Evolutionary conservation across 2,888 invertebrate species (phyloP), one percentile per base, ranked within the genome.

Genomic region (Cantharis nigra): DNA sequence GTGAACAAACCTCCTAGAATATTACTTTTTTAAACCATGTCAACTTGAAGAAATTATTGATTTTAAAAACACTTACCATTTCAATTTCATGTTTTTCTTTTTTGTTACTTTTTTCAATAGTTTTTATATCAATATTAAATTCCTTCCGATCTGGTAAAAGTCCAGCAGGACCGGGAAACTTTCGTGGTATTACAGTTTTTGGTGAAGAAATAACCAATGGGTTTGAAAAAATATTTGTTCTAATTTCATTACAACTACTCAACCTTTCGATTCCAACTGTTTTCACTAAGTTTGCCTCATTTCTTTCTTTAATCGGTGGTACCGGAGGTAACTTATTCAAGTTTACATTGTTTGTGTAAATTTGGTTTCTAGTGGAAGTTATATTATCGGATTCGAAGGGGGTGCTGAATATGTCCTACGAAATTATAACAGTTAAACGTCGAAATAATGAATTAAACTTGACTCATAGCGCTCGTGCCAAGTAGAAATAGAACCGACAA

Each of bases 81-180:
- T 73, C 73, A 0, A 63, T 70, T 13, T 65, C 23, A 65, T 65
- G 30, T 9, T 72, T 30, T 1, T 3, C 10, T 30, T 16, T 30
- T n/a, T 70, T 69, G 9, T 1, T 16, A 62, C 18, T 28, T 69
- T 71, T 71, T 71, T 74, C 81, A 20, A 49, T 78, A 69, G 33
- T 72, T 74, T 71, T 78, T 73, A 70, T 75, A 16, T 69, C 28
- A 10, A 76, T 72, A 73, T 63, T 78, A 69, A 63, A 18, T 18
- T 82, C 74, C 13, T 70, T 74, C 23, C 76, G 75, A 49, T 81
- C 82, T 1, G 82, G 79, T 33, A 85, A 74, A 49, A 85, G 77
- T 9, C 85, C 85, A n/a, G 85, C 85, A 10, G 85, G 85, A 18
- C 85, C 85, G 4, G 85, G 85, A 79, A 84, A 85, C 69, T 82